Evolutionary conservation across 2,797 vertebrate genomes (phyloP).

Genomic region (Danio tinwini): DNA sequence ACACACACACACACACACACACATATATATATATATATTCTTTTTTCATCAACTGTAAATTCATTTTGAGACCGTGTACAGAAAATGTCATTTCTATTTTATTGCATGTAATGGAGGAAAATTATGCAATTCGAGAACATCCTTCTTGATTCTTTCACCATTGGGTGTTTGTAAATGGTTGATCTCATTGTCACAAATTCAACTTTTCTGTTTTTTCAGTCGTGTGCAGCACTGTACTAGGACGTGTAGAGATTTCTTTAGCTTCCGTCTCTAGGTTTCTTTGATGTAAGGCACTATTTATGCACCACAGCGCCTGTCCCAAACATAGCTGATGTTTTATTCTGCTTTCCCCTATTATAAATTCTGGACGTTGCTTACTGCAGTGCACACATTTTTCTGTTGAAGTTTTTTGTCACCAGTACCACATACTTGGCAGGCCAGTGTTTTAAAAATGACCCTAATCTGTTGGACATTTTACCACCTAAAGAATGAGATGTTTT

Average conservation of each 20-base stretch:
- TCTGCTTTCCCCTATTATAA: not conserved
- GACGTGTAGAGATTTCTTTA: not conserved
- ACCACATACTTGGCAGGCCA: not conserved
- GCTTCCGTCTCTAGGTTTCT: not conserved
- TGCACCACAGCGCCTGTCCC: not conserved
- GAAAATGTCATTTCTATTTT: not conserved
- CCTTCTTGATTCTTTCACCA: not conserved
- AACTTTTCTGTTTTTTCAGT: not conserved
- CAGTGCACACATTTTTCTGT: not conserved
- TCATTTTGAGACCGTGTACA: not conserved
- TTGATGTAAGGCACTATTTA: not conserved
- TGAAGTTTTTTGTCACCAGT: not conserved
- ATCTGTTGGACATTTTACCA: not conserved
- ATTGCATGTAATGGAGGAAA: not conserved
- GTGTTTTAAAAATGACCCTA: not conserved
- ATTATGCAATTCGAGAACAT: not conserved
- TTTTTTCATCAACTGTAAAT: too few species aligned
- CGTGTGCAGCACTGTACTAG: not conserved
- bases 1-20: too few species aligned
- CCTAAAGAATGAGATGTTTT: not conserved
- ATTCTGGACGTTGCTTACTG: conserved; percentile 17
- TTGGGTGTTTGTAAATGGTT: not conserved
- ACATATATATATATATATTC: not conserved
- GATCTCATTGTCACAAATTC: not conserved
- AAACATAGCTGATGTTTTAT: not conserved